Base-by-base conservation (phyloP, 2,797 vertebrate species). In the Falco concolor region DNA sequence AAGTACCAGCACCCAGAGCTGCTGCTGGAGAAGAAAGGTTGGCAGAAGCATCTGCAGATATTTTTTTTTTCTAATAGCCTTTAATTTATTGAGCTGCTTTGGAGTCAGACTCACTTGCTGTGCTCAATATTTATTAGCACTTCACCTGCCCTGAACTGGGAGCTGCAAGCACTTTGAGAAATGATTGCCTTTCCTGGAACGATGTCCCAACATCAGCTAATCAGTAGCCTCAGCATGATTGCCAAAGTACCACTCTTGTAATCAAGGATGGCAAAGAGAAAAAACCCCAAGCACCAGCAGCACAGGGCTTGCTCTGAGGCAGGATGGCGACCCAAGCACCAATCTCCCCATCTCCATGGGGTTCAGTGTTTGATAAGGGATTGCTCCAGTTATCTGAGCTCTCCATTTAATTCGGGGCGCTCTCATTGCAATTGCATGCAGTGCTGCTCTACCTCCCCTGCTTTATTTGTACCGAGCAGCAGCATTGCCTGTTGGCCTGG, bases 101-200 rank as follows among this genome's bases (percentile, higher is more conserved):
- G 57, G 59, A 89, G n/a, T 34, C 65, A 63, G 83, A 65, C 84
- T 69, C 65, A 36, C 38, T 87, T 42, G 60, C 68, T 92, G 32
- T 73, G 77, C 57, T 95, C 0, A 0, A 28, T 93, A 72, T 91
- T 91, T 93, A 78, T 93, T 83, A 89, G 81, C 89, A 32, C 52
- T 89, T 96, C 87, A 78, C 78, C 94, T 67, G 30, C 82, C 73
- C 63, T 84, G 92, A 92, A 79, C 92, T 53, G 76, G 85, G 72
- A 90, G 42, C 79, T 6, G 14, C 19, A 44, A 87, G 77, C 80
- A 77, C 84, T 93, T 90, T 76, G 80, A 94, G 80, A 89, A 95
- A 94, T 95, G 83, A 49, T 90, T 91, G 82, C 64, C n/a, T 90
- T 90, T 93, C 81, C 95, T 92, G 86, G 95, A 95, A 90, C 6